Percentiles rank a stretch among this genome's conserved stretches.
Evolutionary conservation across 2,888 invertebrate species (phyloP).

Genomic region (Cosmia trapezina): DNA sequence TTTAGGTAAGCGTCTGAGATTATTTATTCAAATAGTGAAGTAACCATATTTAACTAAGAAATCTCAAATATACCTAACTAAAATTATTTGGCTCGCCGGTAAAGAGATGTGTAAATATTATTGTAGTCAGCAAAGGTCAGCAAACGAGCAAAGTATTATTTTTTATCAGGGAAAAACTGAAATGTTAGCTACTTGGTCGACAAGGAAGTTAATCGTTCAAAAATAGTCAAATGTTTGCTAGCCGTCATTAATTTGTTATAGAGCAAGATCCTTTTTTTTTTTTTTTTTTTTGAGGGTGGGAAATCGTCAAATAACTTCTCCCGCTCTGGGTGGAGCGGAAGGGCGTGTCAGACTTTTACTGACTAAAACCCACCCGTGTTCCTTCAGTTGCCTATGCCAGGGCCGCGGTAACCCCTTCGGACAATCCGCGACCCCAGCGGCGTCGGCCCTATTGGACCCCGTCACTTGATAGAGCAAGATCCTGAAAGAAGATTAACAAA

Average conservation of each 20-base stretch:
- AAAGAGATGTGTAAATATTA: conserved; percentile 30
- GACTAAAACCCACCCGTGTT: no score
- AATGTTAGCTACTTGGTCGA: background rate
- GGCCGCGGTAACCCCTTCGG: no score
- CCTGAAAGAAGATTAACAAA: no score
- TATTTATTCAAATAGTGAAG: conserved; percentile 1
- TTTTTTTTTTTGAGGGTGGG: no score
- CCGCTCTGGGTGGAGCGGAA: no score
- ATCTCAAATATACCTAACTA: conserved; percentile 2
- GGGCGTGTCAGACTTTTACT: no score
- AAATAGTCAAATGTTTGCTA: background rate
- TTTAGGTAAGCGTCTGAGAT: background rate
- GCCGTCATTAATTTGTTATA: background rate
- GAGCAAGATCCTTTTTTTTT: no score
- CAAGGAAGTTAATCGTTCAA: background rate
- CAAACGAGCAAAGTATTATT: background rate
- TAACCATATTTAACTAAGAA: conserved; percentile 18
- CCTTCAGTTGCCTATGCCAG: no score
- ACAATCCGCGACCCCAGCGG: no score
- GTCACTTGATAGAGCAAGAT: no score
- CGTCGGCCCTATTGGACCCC: no score
- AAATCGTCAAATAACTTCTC: no score
- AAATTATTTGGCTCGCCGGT: conserved; percentile 1
- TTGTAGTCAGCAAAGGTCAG: background rate
- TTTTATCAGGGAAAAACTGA: background rate